Evolutionary conservation across 2,797 vertebrate species (phyloP).

Genomic region (Vultur gryphus): DNA sequence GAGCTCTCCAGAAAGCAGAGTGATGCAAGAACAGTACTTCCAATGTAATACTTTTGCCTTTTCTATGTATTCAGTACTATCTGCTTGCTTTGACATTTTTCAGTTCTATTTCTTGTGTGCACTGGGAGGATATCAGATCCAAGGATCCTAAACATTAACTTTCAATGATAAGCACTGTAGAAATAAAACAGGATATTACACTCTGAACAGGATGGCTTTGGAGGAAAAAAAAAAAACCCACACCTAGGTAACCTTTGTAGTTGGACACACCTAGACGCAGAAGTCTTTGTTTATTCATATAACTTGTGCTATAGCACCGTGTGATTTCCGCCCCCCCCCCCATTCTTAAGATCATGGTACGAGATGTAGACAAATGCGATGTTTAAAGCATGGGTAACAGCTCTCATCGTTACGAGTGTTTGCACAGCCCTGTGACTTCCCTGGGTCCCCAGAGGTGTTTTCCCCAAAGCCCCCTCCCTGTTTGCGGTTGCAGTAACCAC

Average conservation of each 20-base stretch:
- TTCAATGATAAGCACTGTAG: background rate
- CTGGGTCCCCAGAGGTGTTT: background rate
- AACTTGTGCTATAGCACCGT: background rate
- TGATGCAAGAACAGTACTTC: background rate
- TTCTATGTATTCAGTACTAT: background rate
- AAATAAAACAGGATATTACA: background rate
- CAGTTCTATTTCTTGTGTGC: background rate
- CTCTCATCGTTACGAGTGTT: background rate
- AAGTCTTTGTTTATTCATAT: background rate
- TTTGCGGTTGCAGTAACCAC: background rate
- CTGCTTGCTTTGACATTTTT: background rate
- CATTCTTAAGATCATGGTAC: background rate
- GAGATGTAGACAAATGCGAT: fast-evolving
- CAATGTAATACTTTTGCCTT: background rate
- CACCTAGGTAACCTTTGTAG: background rate
- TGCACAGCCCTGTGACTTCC: background rate
- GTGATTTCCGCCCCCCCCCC: background rate
- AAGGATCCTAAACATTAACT: background rate
- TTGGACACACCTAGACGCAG: background rate
- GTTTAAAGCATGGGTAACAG: background rate
- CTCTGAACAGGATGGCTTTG: background rate
- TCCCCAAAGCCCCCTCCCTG: background rate
- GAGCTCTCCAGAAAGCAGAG: background rate
- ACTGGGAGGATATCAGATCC: background rate
- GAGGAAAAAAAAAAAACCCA: background rate